Base-by-base conservation (phyloP, 2,797 vertebrate genomes). In the Mastacembelus armatus region DNA sequence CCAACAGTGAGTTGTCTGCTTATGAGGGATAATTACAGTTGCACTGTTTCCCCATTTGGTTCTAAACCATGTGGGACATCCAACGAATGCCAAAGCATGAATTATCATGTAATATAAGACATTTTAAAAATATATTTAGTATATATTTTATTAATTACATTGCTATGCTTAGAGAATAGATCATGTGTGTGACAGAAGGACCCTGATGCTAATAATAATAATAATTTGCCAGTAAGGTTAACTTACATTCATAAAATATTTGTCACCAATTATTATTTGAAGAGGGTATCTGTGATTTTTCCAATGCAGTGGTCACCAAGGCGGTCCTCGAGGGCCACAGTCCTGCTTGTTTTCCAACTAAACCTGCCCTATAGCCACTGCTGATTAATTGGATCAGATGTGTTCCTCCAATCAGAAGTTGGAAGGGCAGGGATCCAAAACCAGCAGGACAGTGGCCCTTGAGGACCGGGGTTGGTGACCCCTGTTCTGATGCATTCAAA, bases 1-100 rank as follows among this genome's bases (percentile, higher is more conserved):
- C 45, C 63, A 67, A 32, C 59, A 32, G 52, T 44, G 54, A 29
- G 29, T 49, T 32, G 48, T 64, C 24, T 38, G 12, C 27, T 49
- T 43, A 33, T 44, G 54, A 54, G 30, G 51, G 45, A 57, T 67
- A 59, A 65, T 74, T 45, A 62, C 36, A 45, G 29, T n/a, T 64
- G 30, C 50, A 45, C n/a, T 49, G n/a, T 69, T 69, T 66, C 16
- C 44, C 71, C 27, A n/a, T 18, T 51, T 50, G 56, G 40, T 33
- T 57, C 44, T 26, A 57, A 16, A 24, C 32, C 47, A 27, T 26
- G 60, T 56, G 54, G 21, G 48, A 55, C 38, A 24, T 40, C 39
- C 43, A 73, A 29, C 48, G 65, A 42, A 68, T 62, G 12, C 7
- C 19, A 40, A 35, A 65, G 21, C 33, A 56, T 65, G 45, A n/a